Base-by-base conservation (phyloP, 2,113 vertebrate genomes). In the Trinectes maculatus region DNA sequence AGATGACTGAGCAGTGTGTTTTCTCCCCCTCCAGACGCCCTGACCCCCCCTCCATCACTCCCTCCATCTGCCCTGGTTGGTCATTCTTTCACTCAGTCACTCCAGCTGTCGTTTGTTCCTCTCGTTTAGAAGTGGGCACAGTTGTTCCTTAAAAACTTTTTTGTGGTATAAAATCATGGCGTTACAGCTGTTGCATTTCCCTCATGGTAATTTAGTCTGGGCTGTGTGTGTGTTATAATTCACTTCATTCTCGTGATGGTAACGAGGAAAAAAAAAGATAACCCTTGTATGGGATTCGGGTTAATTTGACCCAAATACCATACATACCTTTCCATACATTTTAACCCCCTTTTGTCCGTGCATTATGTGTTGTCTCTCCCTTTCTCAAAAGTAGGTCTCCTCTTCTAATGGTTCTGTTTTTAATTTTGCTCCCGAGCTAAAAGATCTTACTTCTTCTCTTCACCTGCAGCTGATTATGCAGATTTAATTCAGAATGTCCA, bases 401-500 rank as follows among this genome's bases (percentile, higher is more conserved):
- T 64, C 16, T 44, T 52, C 31, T 10, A 3, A 39, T 31, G 51
- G 8, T 43, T 54, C 10, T 49, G 71, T 40, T 21, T 25, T 55
- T 55, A 58, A 9, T 46, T 74, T 40, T 3, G 28, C 43, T 74
- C 64, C 68, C 68, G 26, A 34, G 43, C 19, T 62, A 22, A 19
- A 37, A 13, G 19, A 16, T 68, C 48, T 76, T 60, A 25, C 46
- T 71, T 67, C n/a, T 79, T 69, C 63, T 80, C n/a, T 3, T 46
- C 24, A 61, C 52, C 62, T 69, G 60, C 84, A 86, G 78, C 83
- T 83, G 73, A 42, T 58, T 8, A 63, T 57, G 62, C 71, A 70
- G 82, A 87, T 88, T 89, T 88, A 78, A 86, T 77, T 85, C 82
- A 88, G 79, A 81, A 70, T 69, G 85, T 78, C 67, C 63, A 51